phyloP scores from a whole-genome alignment of 2,888 invertebrate species.

The Dicycla oo region DNA sequence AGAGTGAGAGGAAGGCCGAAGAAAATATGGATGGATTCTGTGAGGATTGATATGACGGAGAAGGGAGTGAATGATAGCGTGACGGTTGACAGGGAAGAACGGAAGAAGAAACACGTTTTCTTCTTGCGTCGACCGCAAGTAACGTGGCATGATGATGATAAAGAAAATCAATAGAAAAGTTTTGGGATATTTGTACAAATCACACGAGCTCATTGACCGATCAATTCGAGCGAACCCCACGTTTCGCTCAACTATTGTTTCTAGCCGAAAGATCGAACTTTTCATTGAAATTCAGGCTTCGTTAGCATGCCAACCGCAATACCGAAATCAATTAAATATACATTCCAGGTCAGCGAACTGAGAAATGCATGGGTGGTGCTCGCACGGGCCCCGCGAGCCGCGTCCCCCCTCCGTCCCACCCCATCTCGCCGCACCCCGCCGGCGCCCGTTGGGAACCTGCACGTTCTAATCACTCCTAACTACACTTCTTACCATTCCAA shows the following conservation, averaged over 20 bases:
- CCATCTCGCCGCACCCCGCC: conserved; percentile 13
- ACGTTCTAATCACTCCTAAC: conserved; percentile 61
- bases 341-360: conserved; percentile 83
- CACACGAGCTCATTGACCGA: conserved; percentile 21
- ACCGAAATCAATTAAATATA: conserved; percentile 85
- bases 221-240: conserved; percentile 29
- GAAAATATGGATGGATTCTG: background rate
- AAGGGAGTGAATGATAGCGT: too few species aligned
- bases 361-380: conserved; percentile 79
- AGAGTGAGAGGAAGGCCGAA: too few species aligned
- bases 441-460: conserved; percentile 28
- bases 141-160: too few species aligned
- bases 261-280: conserved; percentile 72
- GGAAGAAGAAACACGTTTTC: too few species aligned
- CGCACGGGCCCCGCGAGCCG: conserved; percentile 52
- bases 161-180: background rate
- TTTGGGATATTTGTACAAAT: conserved; percentile 4
- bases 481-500: conserved; percentile 40
- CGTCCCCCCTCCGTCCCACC: conserved; percentile 4
- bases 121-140: too few species aligned
- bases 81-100: too few species aligned
- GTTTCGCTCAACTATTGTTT: conserved; percentile 58
- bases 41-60: too few species aligned
- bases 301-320: conserved; percentile 77
- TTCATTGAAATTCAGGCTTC: conserved; percentile 74